Evolutionary conservation across 2,888 invertebrate genomes (phyloP), one percentile per base, ranked within the genome.

Genomic region (Mythimna albipuncta): DNA sequence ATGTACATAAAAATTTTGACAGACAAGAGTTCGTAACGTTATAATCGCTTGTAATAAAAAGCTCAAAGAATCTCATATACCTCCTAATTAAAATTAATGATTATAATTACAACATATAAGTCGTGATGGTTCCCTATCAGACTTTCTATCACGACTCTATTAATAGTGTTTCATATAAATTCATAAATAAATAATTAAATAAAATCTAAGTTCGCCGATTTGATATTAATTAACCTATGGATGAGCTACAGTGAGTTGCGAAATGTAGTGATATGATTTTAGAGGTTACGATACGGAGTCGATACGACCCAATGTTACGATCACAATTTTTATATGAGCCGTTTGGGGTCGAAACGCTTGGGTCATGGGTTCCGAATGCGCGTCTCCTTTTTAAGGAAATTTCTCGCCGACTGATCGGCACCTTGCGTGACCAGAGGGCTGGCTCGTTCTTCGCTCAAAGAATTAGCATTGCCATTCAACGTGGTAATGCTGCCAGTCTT

Each of bases 81-180:
- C 38, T 71, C 35, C 35, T 58, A 69, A 81, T 71, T 72, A 59
- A 84, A 57, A 55, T 57, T 41, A 70, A 66, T 72, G 5, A 63
- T 65, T 79, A 55, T 72, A 82, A 83, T 83, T 63, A 79, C 67
- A n/a, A 44, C 26, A 32, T 38, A 70, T 61, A 57, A 58, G 54
- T 57, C 75, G 52, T 70, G 80, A 74, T 69, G 61, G 59, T 64
- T 63, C 57, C 47, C 19, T 64, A 61, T 41, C 64, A 63, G 54
- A 73, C 75, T 83, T 83, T 81, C 72, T 57, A 82, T 64, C 86
- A 81, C 79, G 86, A 78, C 54, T 72, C 19, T 58, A 71, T 84
- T 72, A 70, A 66, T 63, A 64, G 19, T 52, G 71, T 21, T 16
- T 67, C 72, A 62, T 58, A 54, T 75, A 64, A 64, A 64, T 72